Evolutionary conservation across 2,888 invertebrate genomes (phyloP), one percentile per base, ranked within the genome.

Genomic region (Drosophila aldrichi): DNA sequence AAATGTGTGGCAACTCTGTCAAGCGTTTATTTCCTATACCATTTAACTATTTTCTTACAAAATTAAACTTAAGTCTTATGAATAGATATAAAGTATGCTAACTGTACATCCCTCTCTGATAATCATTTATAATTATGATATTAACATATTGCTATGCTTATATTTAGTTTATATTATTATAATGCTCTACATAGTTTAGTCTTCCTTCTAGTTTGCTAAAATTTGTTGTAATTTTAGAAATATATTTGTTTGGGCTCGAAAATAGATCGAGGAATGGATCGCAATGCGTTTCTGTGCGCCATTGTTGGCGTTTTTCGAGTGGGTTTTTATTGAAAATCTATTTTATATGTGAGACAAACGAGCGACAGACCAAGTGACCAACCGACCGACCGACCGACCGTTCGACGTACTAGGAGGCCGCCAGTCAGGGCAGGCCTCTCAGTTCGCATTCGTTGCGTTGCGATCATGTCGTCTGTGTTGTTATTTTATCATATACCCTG

Each of bases 311-410:
- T 49, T 73, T 81, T 73, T 88, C 81, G 77, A 83, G 81, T 85
- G 82, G 72, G 67, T 70, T 85, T 85, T 86, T 85, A 86, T 86
- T 86, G 86, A 83, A 86, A 86, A 88, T 88, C 86, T 86, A 88
- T 86, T 86, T 86, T 82, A 82, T 78, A 80, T 66, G 52, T 55
- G 65, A 59, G 44, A 58, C 66, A 61, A 65, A 25, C 20, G 41
- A 63, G 18, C 32, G 40, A 49, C 38, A 32, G 34, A 51, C 32
- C 8, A 9, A 51, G 1, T 34, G 34, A 34, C 20, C 16, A 20
- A 49, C 25, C 9, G 16, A 46, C 2, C 8, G 16, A 20, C 41
- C n/a, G 29, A 62, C 12, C 36, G 25, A 43, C 25, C 1, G 29
- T 29, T 5, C n/a, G 48, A 10, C 48, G n/a, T n/a, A 32, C 29